Conservation (phyloP, 2,113 vertebrate species). For the Passer domesticus region DNA sequence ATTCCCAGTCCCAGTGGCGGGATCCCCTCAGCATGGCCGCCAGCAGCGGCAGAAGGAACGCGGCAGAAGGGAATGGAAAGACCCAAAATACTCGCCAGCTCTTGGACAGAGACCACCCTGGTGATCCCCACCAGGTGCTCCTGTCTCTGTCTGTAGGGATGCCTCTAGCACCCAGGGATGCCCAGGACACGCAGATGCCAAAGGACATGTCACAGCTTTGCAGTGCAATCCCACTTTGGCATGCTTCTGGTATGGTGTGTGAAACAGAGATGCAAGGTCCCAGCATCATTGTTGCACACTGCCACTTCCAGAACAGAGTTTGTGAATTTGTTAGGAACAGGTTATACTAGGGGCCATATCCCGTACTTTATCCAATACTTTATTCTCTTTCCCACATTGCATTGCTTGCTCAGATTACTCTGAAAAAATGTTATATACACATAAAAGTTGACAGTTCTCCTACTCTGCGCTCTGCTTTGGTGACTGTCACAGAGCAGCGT, state of each 20-base stretch:
- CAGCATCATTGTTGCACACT: neutral
- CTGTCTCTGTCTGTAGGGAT: rapidly evolving
- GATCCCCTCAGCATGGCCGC: neutral
- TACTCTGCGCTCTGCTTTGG: neutral
- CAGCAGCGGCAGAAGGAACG: neutral
- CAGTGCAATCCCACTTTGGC: rapidly evolving
- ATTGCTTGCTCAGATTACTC: neutral
- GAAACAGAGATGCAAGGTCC: neutral
- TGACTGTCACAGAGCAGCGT: rapidly evolving
- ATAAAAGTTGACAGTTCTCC: neutral
- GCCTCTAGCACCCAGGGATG: neutral
- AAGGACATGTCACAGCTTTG: rapidly evolving
- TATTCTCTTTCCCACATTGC: neutral
- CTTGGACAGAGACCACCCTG: neutral
- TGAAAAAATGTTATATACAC: neutral
- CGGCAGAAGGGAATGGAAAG: neutral
- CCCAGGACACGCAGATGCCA: neutral
- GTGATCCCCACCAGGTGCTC: neutral
- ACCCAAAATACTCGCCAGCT: neutral
- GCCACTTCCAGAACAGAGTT: neutral
- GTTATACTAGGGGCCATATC: neutral
- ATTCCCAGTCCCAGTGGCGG: neutral
- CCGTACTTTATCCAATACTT: neutral
- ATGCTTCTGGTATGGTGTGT: neutral
- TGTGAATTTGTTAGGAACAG: neutral